phyloP scores from a whole-genome alignment of 2,797 vertebrate species.

The Brachymystax lenok region DNA sequence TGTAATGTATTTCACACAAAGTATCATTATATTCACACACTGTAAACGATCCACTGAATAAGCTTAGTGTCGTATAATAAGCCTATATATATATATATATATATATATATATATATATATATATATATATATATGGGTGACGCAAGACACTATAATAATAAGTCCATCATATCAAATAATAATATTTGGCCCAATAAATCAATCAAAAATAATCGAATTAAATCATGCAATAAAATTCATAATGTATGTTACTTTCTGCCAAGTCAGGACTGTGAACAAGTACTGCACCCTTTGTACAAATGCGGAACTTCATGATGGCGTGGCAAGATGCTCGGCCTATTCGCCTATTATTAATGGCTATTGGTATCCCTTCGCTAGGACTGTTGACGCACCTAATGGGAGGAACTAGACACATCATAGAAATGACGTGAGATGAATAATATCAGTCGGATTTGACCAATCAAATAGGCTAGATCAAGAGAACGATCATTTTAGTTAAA shows the following conservation, averaged over 20 bases:
- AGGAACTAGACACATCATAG: background rate
- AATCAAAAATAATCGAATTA: background rate
- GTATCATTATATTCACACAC: no score
- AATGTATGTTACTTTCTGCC: background rate
- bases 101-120: no score
- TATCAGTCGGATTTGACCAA: no score
- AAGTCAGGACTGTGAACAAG: background rate
- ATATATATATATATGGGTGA: background rate
- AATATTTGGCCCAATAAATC: background rate
- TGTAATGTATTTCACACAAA: no score
- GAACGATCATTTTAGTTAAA: no score
- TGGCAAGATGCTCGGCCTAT: background rate
- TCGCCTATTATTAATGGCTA: background rate
- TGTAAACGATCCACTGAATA: background rate
- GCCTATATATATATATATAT: no score
- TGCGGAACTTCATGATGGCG: background rate
- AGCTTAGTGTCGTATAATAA: no score
- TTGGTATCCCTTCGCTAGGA: background rate
- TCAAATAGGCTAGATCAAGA: no score
- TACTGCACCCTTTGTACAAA: slow-evolving; percentile 2
- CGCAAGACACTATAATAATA: background rate
- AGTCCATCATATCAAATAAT: background rate
- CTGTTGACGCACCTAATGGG: background rate
- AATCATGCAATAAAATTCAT: background rate
- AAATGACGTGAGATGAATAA: background rate